Evolutionary conservation across 2,888 invertebrate species (phyloP).

Genomic region (Drosophila leonis): DNA sequence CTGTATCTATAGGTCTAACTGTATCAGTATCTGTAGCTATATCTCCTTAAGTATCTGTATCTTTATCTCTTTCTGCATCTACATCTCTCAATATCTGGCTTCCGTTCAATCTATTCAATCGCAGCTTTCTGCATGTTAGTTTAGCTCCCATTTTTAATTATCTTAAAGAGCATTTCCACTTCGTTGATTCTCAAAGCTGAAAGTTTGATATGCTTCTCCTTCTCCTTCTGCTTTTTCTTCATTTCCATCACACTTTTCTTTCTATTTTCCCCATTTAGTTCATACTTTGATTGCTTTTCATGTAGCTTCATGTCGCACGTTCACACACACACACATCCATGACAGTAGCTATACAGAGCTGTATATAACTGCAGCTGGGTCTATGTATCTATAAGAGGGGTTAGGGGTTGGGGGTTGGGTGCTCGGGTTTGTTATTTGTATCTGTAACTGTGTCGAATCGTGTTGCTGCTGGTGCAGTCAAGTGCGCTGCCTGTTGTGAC

Average conservation of each 20-base stretch:
- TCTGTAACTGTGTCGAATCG: slow-evolving; percentile 21
- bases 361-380: slow-evolving; percentile 9
- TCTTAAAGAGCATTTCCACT: slow-evolving; percentile 19
- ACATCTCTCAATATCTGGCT: background rate
- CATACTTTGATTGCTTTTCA: slow-evolving; percentile 67
- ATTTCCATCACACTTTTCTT: slow-evolving; percentile 6
- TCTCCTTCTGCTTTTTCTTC: background rate
- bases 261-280: slow-evolving; percentile 7
- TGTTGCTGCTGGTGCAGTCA: slow-evolving; percentile 32
- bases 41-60: background rate
- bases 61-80: background rate
- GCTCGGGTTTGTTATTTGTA: slow-evolving; percentile 3
- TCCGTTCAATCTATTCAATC: background rate
- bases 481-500: slow-evolving; percentile 48
- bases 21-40: background rate
- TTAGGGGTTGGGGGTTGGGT: background rate
- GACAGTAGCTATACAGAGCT: slow-evolving; percentile 1
- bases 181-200: slow-evolving; percentile 15
- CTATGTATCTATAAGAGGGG: background rate
- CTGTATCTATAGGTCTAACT: background rate
- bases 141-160: slow-evolving; percentile 10
- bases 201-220: background rate
- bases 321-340: background rate
- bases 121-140: background rate
- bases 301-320: slow-evolving; percentile 47